Percentiles rank a stretch among this genome's conserved stretches.
phyloP scores from a whole-genome alignment of 2,888 invertebrate genomes.

The Heteromurus nitidus region DNA sequence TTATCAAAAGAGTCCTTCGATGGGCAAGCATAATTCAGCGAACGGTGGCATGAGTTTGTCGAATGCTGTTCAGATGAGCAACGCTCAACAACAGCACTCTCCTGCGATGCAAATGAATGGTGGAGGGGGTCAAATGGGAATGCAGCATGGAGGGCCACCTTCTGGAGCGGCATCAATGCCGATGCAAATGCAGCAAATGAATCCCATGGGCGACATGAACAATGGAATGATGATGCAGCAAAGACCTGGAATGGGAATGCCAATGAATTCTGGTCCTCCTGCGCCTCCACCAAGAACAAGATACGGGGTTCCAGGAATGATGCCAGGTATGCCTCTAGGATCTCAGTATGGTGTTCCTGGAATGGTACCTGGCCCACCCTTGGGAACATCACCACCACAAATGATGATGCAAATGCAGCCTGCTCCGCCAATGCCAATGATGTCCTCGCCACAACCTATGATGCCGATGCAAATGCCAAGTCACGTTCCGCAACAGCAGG shows the following conservation, averaged over 20 bases:
- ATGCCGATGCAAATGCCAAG: not conserved
- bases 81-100: not conserved
- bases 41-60: slow-evolving; percentile 18
- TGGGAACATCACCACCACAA: not conserved
- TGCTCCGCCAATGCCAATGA: not conserved
- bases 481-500: too few species aligned
- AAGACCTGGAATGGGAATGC: not conserved
- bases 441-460: not conserved
- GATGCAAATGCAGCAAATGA: not conserved
- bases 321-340: not conserved
- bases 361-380: not conserved
- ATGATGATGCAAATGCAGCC: slow-evolving; percentile 1
- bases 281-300: too few species aligned
- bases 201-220: not conserved
- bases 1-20: too few species aligned
- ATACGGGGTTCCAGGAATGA: too few species aligned
- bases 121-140: not conserved
- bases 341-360: slow-evolving; percentile 2
- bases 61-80: slow-evolving; percentile 6
- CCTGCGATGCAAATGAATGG: not conserved
- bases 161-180: not conserved
- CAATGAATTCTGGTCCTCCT: not conserved
- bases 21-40: too few species aligned
- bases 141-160: not conserved
- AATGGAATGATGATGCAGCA: slow-evolving; percentile 7